Evolutionary conservation across 2,797 vertebrate species (phyloP).

Genomic region (Protosalanx chinensis): DNA sequence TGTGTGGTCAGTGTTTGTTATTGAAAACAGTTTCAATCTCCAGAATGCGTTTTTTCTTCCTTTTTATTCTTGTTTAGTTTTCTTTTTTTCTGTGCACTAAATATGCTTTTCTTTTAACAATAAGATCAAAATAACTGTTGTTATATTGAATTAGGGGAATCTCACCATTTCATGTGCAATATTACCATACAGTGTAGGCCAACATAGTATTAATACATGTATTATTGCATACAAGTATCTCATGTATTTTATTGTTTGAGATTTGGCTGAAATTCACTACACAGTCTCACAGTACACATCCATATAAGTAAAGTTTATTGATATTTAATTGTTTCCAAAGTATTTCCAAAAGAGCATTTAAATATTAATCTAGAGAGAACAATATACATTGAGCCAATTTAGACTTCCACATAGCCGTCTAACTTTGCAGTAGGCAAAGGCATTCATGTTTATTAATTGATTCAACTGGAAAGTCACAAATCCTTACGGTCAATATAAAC

Average conservation of each 20-base stretch:
- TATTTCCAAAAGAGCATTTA: too few relatives aligned
- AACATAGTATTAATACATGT: neutral
- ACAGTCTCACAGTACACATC: neutral
- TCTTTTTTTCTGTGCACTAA: neutral
- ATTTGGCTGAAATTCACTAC: neutral
- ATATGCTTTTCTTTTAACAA: neutral
- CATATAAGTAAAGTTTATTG: neutral
- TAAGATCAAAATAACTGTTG: too few relatives aligned
- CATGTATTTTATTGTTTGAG: neutral
- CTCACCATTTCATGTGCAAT: neutral
- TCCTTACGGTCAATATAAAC: neutral
- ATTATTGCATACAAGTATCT: neutral
- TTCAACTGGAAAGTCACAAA: neutral
- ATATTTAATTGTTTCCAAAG: too few relatives aligned
- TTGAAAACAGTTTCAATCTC: neutral
- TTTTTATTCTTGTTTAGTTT: too few relatives aligned
- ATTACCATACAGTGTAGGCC: neutral
- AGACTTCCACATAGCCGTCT: too few relatives aligned
- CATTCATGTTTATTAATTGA: neutral
- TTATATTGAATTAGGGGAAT: neutral
- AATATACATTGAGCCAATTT: too few relatives aligned
- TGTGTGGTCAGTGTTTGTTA: neutral
- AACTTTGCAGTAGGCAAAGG: too few relatives aligned
- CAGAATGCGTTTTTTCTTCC: neutral
- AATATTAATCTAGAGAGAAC: too few relatives aligned